Conservation (phyloP, 2,888 invertebrate genomes). For the Pseudococcus jackbeardsleyi region DNA sequence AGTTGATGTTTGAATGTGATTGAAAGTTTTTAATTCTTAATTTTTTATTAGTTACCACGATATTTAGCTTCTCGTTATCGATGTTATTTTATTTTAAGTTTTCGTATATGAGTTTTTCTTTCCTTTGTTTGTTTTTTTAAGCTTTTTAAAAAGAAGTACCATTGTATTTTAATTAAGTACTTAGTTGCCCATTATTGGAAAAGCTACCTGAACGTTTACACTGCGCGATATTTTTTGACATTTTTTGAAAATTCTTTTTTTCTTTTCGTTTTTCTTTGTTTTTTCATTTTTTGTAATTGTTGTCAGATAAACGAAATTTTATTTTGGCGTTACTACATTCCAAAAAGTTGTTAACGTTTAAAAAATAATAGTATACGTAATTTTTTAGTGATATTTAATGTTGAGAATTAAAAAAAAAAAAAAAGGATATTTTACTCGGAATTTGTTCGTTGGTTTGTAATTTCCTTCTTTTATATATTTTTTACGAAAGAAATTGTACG, state of each 20-base stretch:
- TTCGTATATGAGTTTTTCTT: background rate
- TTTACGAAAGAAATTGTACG: background rate
- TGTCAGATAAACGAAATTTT: background rate
- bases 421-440: background rate
- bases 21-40: conserved; percentile 38
- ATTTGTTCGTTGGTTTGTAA: conserved; percentile 21
- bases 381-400: conserved; percentile 62
- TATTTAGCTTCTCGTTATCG: conserved; percentile 59
- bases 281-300: background rate
- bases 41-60: conserved; percentile 63
- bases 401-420: background rate
- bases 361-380: conserved; percentile 62
- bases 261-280: background rate
- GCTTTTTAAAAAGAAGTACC: conserved; percentile 36
- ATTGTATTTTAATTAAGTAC: background rate
- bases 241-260: background rate
- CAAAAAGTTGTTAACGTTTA: conserved; percentile 56
- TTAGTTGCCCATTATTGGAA: background rate
- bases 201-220: background rate
- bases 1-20: conserved; percentile 57
- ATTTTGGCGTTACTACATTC: conserved; percentile 57
- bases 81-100: conserved; percentile 40
- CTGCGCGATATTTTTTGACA: background rate
- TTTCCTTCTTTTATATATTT: background rate
- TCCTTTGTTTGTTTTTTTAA: background rate